Conservation (phyloP, 2,113 vertebrate species). For the Ictidomys tridecemlineatus region DNA sequence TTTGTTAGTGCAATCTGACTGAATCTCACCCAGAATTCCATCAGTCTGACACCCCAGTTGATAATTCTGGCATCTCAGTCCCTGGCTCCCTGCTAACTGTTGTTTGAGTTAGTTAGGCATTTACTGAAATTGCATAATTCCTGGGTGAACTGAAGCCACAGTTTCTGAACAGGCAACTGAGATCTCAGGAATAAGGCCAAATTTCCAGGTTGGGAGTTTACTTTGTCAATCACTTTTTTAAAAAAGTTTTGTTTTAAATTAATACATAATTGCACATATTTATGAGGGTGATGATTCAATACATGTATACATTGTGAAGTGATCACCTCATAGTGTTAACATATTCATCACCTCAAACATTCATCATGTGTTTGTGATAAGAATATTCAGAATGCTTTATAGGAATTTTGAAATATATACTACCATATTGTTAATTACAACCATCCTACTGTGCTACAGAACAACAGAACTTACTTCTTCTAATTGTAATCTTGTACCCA, state of each 20-base stretch:
- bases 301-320: not conserved
- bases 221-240: not conserved
- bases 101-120: not conserved
- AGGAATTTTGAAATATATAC: not conserved
- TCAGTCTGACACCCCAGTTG: not conserved
- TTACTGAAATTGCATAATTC: not conserved
- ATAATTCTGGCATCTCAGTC: not conserved
- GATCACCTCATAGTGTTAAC: not conserved
- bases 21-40: not conserved
- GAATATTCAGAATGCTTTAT: not conserved
- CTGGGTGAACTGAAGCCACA: not conserved
- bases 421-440: not conserved
- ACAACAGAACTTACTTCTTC: not conserved
- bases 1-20: not conserved
- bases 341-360: not conserved
- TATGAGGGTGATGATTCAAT: not conserved
- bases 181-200: not conserved
- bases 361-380: not conserved
- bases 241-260: not conserved
- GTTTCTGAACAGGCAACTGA: not conserved
- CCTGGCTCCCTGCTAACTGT: not conserved
- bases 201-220: not conserved
- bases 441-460: not conserved
- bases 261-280: not conserved
- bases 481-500: not conserved